phyloP scores from a whole-genome alignment of 2,888 invertebrate species.

The Campoplex capitator region DNA sequence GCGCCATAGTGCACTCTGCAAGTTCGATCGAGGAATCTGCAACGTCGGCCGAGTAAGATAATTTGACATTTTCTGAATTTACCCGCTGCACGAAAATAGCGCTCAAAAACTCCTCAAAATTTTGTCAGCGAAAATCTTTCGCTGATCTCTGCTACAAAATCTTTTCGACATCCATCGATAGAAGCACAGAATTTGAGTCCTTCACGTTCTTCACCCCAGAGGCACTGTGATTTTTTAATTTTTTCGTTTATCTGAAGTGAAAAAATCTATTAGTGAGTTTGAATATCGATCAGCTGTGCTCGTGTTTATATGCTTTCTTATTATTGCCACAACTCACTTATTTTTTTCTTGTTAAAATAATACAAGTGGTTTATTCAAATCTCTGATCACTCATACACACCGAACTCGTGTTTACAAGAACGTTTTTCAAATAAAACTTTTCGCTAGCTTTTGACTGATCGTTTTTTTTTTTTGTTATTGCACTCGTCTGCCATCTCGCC shows the following conservation, averaged over 20 bases:
- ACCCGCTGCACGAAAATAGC: not conserved
- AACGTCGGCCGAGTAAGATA: not conserved
- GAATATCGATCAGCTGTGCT: not conserved
- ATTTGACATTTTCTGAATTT: not conserved
- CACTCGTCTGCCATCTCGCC: not conserved
- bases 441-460: not conserved
- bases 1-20: too few species aligned
- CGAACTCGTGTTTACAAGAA: not conserved
- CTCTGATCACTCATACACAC: not conserved
- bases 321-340: not conserved
- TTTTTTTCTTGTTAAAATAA: not conserved
- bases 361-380: not conserved
- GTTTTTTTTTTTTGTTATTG: not conserved
- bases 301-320: not conserved
- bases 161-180: not conserved
- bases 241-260: not conserved
- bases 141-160: not conserved
- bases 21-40: constrained; percentile 3
- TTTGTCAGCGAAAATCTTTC: not conserved
- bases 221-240: constrained; percentile 8
- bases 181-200: not conserved
- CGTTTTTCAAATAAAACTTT: not conserved
- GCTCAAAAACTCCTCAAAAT: not conserved
- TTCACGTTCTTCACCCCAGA: not conserved
- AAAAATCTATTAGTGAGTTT: constrained; percentile 1